phyloP scores from a whole-genome alignment of 2,888 invertebrate genomes.

The Ophraella communa region DNA sequence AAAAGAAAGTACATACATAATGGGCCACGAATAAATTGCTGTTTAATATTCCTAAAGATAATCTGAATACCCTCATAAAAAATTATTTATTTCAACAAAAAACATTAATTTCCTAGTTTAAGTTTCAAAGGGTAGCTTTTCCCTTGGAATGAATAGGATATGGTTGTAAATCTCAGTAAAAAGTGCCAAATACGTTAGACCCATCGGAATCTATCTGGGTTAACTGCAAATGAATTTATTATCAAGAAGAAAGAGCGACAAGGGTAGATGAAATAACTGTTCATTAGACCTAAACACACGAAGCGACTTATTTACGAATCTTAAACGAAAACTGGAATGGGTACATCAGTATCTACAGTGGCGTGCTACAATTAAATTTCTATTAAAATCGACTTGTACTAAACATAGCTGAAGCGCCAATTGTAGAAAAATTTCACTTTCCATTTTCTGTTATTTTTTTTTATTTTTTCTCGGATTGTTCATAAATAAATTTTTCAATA shows the following conservation, averaged over 20 bases:
- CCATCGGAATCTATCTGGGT: background rate
- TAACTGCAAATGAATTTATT: slow-evolving; percentile 18
- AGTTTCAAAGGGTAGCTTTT: background rate
- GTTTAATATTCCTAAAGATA: too few species aligned
- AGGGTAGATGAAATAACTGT: slow-evolving; percentile 22
- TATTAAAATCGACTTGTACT: too few species aligned
- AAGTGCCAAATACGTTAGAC: background rate
- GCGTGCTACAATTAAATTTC: background rate
- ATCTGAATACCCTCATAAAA: too few species aligned
- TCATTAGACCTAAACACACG: slow-evolving; percentile 21
- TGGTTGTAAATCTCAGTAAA: background rate
- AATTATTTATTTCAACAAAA: too few species aligned
- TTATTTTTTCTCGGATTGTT: too few species aligned
- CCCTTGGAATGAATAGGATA: background rate
- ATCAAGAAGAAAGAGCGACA: background rate
- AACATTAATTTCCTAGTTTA: background rate
- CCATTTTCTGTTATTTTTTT: too few species aligned
- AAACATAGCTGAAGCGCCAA: too few species aligned
- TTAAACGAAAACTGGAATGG: slow-evolving; percentile 9
- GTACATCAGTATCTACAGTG: background rate
- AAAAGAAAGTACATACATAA: too few species aligned
- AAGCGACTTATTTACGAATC: slow-evolving; percentile 21
- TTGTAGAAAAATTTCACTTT: too few species aligned
- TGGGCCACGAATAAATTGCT: too few species aligned
- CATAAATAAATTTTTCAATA: too few species aligned